Evolutionary conservation across 2,888 invertebrate genomes (phyloP), one percentile per base, ranked within the genome.

Genomic region (Aspidiotus destructor): DNA sequence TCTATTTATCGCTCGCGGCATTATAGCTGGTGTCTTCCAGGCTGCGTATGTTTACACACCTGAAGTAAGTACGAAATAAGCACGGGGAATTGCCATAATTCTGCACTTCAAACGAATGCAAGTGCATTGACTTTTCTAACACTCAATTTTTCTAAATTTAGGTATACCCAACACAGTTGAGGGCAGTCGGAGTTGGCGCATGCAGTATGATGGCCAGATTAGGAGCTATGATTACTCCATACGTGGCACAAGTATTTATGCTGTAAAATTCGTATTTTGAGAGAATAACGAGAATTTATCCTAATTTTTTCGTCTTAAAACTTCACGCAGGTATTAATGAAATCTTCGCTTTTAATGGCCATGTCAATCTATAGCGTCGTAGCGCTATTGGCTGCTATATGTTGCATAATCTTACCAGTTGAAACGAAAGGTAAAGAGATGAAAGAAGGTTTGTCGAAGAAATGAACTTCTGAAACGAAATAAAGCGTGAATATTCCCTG

Each of bases 31-130:
- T 0, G 86, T 94, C 1, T 96, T 96, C 77, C 94, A 95, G 82
- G 93, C 93, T 0, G 92, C 93, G 0, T 96, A 95, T 75, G 93
- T 95, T 7, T 96, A 96, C 76, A 96, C 95, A 8, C 94, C 95
- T 8, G 95, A 95, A 84, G 83, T 83, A 74, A 77, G 62, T n/a
- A 61, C n/a, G 40, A 16, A 17, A 11, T 28, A 28, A 28, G 28
- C 5, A 1, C 2, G 28, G 5, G 28, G 28, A 28, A 28, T 1
- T 28, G 28, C 2, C 28, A 28, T 28, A 28, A 28, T 28, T 28
- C 5, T 28, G 2, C 1, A 5, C 28, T 28, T 28, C 28, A 5
- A 28, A 28, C 28, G 28, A 1, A 28, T 28, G 28, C 2, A 5
- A 52, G n/a, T 63, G 8, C 44, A 16, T 62, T 28, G 28, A 5